phyloP scores from a whole-genome alignment of 2,888 invertebrate species.

The Ditula angustiorana region DNA sequence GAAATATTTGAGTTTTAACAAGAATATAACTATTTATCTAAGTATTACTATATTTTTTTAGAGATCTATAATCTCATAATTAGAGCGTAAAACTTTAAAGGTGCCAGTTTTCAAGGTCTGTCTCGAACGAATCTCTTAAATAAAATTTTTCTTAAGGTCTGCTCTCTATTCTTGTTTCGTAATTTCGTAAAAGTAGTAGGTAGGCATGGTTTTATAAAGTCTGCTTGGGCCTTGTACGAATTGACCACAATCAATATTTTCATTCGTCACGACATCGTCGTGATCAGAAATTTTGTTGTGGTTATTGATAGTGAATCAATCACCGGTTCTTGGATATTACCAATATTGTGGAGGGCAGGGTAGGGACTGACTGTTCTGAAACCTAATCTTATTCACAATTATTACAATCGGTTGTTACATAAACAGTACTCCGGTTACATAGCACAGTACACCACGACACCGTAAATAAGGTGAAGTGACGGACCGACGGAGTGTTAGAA shows the following conservation, averaged over 20 bases:
- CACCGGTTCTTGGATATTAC: conserved; percentile 11
- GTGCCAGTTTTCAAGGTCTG: conserved; percentile 55
- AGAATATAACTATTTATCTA: background rate
- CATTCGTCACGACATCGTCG: conserved; percentile 34
- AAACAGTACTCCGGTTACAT: background rate
- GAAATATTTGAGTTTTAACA: background rate
- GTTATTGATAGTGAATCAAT: conserved; percentile 24
- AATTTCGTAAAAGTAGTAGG: conserved; percentile 8
- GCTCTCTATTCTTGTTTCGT: conserved; percentile 22
- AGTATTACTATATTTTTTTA: background rate
- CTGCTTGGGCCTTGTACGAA: conserved; percentile 53
- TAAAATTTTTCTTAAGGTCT: conserved; percentile 17
- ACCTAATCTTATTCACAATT: background rate
- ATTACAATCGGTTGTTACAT: background rate
- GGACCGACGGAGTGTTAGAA: too few species aligned
- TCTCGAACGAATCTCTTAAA: conserved; percentile 14
- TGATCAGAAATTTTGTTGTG: conserved; percentile 24
- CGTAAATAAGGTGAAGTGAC: too few species aligned
- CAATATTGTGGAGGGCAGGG: too few species aligned
- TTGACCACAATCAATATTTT: conserved; percentile 49
- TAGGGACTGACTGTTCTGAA: background rate
- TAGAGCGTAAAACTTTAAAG: conserved; percentile 1
- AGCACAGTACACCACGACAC: background rate
- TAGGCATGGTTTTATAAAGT: conserved; percentile 15
- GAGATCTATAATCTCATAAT: background rate